Evolutionary conservation across 2,797 vertebrate genomes (phyloP).

Genomic region (Silurus aristotelis): DNA sequence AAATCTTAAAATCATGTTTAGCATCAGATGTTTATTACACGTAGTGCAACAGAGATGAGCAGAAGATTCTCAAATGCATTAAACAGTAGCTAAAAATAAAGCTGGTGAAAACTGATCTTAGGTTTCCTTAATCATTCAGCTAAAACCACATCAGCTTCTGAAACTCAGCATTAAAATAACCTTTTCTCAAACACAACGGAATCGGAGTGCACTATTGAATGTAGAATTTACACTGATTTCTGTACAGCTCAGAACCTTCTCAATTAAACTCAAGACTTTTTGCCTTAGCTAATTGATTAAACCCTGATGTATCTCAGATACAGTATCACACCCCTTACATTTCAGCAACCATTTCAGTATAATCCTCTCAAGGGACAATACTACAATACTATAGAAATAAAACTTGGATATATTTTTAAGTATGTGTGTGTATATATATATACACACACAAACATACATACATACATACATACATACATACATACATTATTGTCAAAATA

Average conservation of each 20-base stretch:
- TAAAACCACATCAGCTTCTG: not conserved
- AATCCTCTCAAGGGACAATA: too few species aligned
- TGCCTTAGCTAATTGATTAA: too few species aligned
- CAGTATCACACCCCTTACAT: too few species aligned
- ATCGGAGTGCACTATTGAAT: not conserved
- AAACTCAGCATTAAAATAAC: not conserved
- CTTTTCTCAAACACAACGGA: not conserved
- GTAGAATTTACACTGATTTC: not conserved
- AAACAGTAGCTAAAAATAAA: not conserved
- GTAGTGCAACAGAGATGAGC: slow-evolving; percentile 60
- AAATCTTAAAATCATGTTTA: slow-evolving; percentile 51
- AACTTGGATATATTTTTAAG: too few species aligned
- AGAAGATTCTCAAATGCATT: slow-evolving; percentile 44
- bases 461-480: too few species aligned
- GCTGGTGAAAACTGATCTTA: not conserved
- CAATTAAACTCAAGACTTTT: too few species aligned
- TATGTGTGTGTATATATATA: too few species aligned
- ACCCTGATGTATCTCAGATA: too few species aligned
- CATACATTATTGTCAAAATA: too few species aligned
- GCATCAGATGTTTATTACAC: slow-evolving; percentile 61
- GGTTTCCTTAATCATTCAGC: not conserved
- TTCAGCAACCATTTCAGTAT: too few species aligned
- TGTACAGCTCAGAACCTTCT: not conserved
- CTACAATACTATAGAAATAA: too few species aligned
- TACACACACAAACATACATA: too few species aligned